Evolutionary conservation across 2,888 invertebrate species (phyloP).

Genomic region (Quadriops clusia): DNA sequence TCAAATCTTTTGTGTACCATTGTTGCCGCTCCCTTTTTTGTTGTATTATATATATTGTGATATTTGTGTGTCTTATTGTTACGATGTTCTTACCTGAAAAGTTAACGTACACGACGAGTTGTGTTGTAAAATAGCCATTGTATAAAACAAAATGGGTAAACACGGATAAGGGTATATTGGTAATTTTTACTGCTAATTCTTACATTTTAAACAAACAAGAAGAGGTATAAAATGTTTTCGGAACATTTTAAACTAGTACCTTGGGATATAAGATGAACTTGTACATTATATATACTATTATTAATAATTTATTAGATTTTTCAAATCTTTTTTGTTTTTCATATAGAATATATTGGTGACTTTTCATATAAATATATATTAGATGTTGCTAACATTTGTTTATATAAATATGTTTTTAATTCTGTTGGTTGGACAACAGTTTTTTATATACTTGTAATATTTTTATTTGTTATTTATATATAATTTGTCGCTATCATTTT

Average conservation of each 20-base stretch:
- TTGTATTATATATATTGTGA: no score
- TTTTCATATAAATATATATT: conserved; percentile 20
- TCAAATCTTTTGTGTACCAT: no score
- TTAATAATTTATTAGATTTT: conserved; percentile 22
- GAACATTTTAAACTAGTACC: conserved; percentile 24
- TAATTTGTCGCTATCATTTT: conserved; percentile 9
- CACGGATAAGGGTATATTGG: conserved; percentile 26
- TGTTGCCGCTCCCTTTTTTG: no score
- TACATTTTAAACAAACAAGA: conserved; percentile 21
- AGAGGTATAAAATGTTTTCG: conserved; percentile 21
- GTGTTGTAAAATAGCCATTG: conserved; percentile 25
- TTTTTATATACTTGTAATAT: conserved; percentile 15
- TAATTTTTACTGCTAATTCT: conserved; percentile 27
- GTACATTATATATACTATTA: conserved; percentile 25
- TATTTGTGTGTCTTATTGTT: no score
- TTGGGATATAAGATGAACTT: conserved; percentile 24
- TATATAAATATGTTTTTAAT: conserved; percentile 27
- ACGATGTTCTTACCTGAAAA: conserved; percentile 18
- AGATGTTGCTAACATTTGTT: conserved; percentile 26
- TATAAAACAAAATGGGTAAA: conserved; percentile 26
- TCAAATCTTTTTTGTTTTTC: conserved; percentile 19
- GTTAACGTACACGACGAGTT: conserved; percentile 23
- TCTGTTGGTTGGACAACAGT: conserved; percentile 20
- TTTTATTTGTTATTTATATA: conserved; percentile 11
- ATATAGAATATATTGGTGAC: conserved; percentile 23